Base-by-base conservation (phyloP, 1,140 invertebrate species). In the Pogonognathellus flavescens region DNA sequence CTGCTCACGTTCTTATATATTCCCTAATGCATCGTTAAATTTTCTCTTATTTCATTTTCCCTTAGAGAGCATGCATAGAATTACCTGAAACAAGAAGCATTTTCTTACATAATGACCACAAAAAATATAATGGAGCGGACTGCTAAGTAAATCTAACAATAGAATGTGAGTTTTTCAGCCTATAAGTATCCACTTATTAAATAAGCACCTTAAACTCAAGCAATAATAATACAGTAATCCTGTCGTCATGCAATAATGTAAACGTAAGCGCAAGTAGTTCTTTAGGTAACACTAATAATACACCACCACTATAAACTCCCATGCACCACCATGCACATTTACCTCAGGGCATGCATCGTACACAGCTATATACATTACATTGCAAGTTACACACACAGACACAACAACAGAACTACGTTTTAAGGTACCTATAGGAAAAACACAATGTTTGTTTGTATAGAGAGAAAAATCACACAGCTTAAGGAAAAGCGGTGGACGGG, bases 21-120 rank as follows among this genome's bases (percentile, higher is more conserved):
- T 41, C 31, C 31, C 31, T 3, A 41, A 41, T 25, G 22, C 62
- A 66, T 66, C 14, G 22, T 66, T 66, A 25, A 18, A 66, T 66
- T 66, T 25, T 25, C 22, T 60, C 22, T 66, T 31, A 66, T 66
- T 66, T 66, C 62, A 66, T 66, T 66, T 66, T 25, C 62, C 62
- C 62, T 66, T 31, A 66, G 62, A 66, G 62, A 25, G 62, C 4
- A 66, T 25, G 25, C 22, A 41, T 41, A 41, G 62, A 66, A 66
- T 66, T 41, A 41, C 31, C 31, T 41, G 62, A 25, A 22, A 25
- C 22, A 13, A 31, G 62, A 18, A 20, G 20, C 10, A 20, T 25
- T 66, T 66, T 25, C 62, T 66, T 66, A 66, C 62, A 25, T 66
- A 66, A 66, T 25, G 62, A 66, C 62, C 22, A 66, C 22, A 66